phyloP scores from a whole-genome alignment of 2,888 invertebrate genomes.

The Leistus spinibarbis region DNA sequence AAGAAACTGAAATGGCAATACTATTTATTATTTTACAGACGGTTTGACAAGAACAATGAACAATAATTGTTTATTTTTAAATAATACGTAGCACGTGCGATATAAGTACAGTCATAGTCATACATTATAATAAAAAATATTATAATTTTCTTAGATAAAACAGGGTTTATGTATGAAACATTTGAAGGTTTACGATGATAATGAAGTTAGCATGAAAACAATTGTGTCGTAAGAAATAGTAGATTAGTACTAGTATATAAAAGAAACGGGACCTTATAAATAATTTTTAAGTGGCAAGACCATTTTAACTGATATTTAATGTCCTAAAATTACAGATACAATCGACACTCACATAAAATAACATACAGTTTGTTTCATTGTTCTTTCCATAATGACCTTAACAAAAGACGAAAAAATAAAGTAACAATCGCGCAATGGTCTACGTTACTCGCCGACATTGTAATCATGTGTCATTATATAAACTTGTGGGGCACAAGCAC shows the following conservation, averaged over 20 bases:
- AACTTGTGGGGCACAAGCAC: not conserved
- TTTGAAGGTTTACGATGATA: too few species aligned
- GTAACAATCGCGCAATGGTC: not conserved
- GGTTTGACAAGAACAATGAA: not conserved
- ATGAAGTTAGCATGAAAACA: too few species aligned
- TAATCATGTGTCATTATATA: conserved; percentile 10
- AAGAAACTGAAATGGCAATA: not conserved
- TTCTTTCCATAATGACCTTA: not conserved
- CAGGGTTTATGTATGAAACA: too few species aligned
- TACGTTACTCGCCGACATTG: not conserved
- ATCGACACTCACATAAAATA: not conserved
- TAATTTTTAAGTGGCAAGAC: not conserved
- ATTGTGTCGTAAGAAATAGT: not conserved
- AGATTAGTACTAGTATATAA: not conserved
- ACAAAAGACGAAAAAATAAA: not conserved
- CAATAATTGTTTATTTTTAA: too few species aligned
- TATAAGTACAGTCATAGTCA: not conserved
- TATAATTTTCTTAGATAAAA: too few species aligned
- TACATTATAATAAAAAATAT: not conserved
- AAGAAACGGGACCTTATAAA: not conserved
- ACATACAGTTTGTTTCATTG: not conserved
- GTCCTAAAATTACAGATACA: not conserved
- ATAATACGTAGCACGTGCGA: not conserved
- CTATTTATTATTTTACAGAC: not conserved
- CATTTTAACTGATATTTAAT: not conserved